Evolutionary conservation across 2,113 vertebrate genomes (phyloP).

Genomic region (Heptranchias perlo): DNA sequence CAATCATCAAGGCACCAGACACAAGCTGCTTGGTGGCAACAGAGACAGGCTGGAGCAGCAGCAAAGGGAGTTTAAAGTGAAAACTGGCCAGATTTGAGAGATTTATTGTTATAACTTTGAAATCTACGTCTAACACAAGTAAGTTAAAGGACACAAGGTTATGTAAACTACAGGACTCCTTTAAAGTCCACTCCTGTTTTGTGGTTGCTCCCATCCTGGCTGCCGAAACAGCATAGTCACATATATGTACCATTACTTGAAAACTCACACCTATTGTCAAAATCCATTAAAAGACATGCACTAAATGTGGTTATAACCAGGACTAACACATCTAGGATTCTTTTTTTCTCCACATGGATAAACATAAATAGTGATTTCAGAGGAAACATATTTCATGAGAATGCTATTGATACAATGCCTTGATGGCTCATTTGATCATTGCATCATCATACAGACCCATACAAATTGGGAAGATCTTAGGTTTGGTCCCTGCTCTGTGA

Average conservation of each 20-base stretch:
- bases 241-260: neutral
- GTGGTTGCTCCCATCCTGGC: constrained; percentile 24
- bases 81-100: constrained; percentile 3
- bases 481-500: neutral
- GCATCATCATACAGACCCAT: neutral
- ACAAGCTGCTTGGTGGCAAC: constrained; percentile 26
- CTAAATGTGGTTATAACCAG: neutral
- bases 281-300: neutral
- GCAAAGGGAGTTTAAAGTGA: constrained; percentile 32
- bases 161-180: constrained; percentile 18
- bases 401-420: neutral
- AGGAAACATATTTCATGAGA: neutral
- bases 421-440: neutral
- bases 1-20: constrained; percentile 35
- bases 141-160: constrained; percentile 32
- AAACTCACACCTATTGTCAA: neutral
- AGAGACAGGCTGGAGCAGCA: constrained; percentile 32
- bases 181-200: neutral
- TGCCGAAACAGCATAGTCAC: neutral
- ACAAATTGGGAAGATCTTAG: neutral
- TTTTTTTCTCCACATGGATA: neutral
- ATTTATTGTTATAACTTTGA: constrained; percentile 33
- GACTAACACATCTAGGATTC: neutral
- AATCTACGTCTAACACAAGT: constrained; percentile 29
- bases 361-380: neutral